A percentile compares a stretch with the other conserved stretches of the same genome.
Evolutionary conservation across 1,140 invertebrate species (phyloP).

Genomic region (Brachionus paranguensis): DNA sequence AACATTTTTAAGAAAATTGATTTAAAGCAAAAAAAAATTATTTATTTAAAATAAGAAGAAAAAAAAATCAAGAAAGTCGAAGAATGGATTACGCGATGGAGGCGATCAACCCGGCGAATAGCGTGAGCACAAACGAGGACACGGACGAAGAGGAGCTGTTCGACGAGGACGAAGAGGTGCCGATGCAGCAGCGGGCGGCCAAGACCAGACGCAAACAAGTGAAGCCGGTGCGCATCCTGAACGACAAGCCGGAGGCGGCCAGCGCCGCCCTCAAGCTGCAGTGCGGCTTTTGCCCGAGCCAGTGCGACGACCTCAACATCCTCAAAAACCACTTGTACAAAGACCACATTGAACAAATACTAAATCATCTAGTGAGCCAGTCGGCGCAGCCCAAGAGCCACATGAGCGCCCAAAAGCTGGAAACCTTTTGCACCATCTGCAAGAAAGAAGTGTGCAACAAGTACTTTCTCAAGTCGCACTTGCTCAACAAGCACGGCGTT

Average conservation of each 20-base stretch:
- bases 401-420: constrained; percentile 47
- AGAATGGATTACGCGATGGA: background rate
- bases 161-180: background rate
- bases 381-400: background rate
- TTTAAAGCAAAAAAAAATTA: background rate
- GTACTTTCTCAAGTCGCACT: constrained; percentile 48
- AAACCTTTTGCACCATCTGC: constrained; percentile 76
- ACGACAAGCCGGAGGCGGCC: background rate
- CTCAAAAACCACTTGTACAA: constrained; percentile 33
- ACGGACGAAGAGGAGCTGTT: background rate
- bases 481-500: constrained; percentile 29
- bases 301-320: background rate
- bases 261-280: background rate
- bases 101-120: background rate
- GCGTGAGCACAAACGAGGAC: background rate
- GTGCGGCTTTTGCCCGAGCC: background rate
- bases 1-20: background rate
- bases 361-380: background rate
- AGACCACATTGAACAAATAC: constrained; percentile 34
- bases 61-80: background rate
- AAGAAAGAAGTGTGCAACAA: constrained; percentile 60
- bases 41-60: background rate
- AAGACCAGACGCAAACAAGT: background rate
- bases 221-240: background rate
- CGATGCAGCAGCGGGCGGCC: background rate